phyloP scores from a whole-genome alignment of 2,888 invertebrate species.

The Leucoptera coffeella region DNA sequence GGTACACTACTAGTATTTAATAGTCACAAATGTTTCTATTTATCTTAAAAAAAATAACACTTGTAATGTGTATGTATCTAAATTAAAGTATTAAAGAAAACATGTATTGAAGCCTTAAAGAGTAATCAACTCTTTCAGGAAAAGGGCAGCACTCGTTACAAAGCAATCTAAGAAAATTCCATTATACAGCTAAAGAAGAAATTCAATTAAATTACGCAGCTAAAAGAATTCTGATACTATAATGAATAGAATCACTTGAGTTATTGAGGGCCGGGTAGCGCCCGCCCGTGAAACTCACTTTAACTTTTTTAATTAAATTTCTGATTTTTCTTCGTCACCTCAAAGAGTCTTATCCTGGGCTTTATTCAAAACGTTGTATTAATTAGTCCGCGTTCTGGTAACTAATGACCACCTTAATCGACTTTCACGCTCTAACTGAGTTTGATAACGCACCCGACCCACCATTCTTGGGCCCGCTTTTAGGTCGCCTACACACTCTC shows the following conservation, averaged over 20 bases:
- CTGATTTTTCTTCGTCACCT: constrained; percentile 29
- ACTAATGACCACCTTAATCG: constrained; percentile 35
- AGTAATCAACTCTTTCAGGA: too few relatives aligned
- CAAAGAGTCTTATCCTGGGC: constrained; percentile 27
- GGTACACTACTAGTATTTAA: too few relatives aligned
- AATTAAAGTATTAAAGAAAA: too few relatives aligned
- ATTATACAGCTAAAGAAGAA: constrained; percentile 9
- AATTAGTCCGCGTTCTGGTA: constrained; percentile 31
- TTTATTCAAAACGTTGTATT: constrained; percentile 45
- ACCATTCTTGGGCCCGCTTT: too few relatives aligned
- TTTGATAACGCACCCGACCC: too few relatives aligned
- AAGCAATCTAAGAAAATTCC: constrained; percentile 5
- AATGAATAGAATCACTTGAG: constrained; percentile 25
- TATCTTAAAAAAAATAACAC: too few relatives aligned
- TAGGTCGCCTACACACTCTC: too few relatives aligned
- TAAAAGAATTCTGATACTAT: too few relatives aligned
- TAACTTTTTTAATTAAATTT: constrained; percentile 53
- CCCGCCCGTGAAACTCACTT: constrained; percentile 46
- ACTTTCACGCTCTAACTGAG: constrained; percentile 28
- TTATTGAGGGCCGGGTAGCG: constrained; percentile 30
- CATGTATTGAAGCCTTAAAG: too few relatives aligned
- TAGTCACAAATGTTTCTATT: too few relatives aligned
- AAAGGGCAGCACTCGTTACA: too few relatives aligned
- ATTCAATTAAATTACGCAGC: constrained; percentile 13
- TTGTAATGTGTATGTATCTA: too few relatives aligned